Base-by-base conservation (phyloP, 2,797 vertebrate species). In the Melanotaenia parkinsoni region DNA sequence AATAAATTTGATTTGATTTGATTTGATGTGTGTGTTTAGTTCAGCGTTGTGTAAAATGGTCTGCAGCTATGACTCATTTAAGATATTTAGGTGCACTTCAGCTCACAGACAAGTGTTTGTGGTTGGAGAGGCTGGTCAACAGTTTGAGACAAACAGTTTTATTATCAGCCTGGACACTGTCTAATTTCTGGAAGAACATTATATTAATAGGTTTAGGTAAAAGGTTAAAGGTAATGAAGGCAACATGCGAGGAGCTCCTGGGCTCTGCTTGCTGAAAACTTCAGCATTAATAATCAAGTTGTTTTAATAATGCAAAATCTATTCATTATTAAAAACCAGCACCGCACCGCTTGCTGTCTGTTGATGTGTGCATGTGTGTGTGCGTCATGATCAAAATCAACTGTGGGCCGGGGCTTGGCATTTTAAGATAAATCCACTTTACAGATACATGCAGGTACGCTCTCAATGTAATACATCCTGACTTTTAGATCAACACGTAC, bases 221-320 rank as follows among this genome's bases (percentile, higher is more conserved):
- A 69, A 69, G 67, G 28, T 28, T 28, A 28, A 28, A 28, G 28
- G 33, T 35, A 35, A 35, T 35, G 33, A 6, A 35, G 35, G 35
- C 35, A 37, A 37, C 56, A 14, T 60, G 58, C 38, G 54, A 22
- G 32, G 35, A 43, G 66, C 60, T 68, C 13, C 14, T 22, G 58
- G 40, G 43, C 50, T 51, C 63, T 67, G 80, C 74, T 75, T 30
- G 1, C 56, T 67, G 64, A 70, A 79, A 71, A 66, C 74, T 70
- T 51, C 43, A 84, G 63, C 77, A 86, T 84, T 80, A 84, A 86
- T 87, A 86, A 88, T 80, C 79, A 59, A 76, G 58, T 24, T 65
- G 61, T 63, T 86, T 89, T 67, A 90, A 89, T 90, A 88, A 90
- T 91, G 78, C 58, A 91, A 58, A 77, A 77, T 83, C 40, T 61